Evolutionary conservation across 2,888 invertebrate genomes (phyloP), one percentile per base, ranked within the genome.

Genomic region (Ophraella communa): DNA sequence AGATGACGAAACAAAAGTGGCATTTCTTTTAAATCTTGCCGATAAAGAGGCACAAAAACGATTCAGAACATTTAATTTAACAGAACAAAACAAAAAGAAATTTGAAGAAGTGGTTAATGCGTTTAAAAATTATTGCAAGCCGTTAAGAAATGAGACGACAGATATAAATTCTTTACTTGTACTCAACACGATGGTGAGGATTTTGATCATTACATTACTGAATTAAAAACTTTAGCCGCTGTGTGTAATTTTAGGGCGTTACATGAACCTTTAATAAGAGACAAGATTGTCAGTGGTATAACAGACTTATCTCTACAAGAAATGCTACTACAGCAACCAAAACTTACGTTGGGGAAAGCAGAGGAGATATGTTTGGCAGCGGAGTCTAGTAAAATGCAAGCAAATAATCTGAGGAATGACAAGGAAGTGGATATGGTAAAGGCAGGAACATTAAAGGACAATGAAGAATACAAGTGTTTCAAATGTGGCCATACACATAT

Each of bases 231-330:
- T 4, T 27, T 70, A n/a, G 67, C 67, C 7, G 23, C 58, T 21
- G 33, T 42, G 1, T 70, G 70, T 42, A 71, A 68, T 21, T 68
- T 66, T 62, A 65, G 68, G 52, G 60, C 56, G 14, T 51, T 68
- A 42, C 39, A 69, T 42, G 64, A 67, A 2, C 65, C 62, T 0
- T 18, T 69, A 21, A 58, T 69, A 7, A 52, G 65, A 53, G 68
- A 69, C 42, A 62, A 63, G 21, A 62, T 68, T 30, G 62, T 68
- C n/a, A 63, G 61, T 64, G 71, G 70, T 11, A 62, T 69, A 10
- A 4, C n/a, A 24, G 66, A 69, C 27, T 14, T 66, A 14, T 44
- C 55, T 1, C 2, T 71, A 33, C 72, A 72, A 65, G 67, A 71
- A 59, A 57, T 66, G 52, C 54, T 71, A 11, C 33, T 71, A 20